Conservation (phyloP, 1,140 invertebrate genomes). For the Adelges cooleyi region DNA sequence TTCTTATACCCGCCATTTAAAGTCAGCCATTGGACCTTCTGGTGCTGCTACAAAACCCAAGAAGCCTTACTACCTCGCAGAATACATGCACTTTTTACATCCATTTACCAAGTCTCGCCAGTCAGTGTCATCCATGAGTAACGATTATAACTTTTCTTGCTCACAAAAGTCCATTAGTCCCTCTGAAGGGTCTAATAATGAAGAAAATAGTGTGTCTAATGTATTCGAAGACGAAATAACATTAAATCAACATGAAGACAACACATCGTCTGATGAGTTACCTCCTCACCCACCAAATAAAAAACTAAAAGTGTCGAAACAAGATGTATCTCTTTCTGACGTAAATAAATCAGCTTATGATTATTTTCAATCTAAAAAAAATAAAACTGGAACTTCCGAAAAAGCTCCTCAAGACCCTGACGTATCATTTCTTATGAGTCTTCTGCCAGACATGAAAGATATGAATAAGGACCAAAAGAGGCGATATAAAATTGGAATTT, state of each 20-base stretch:
- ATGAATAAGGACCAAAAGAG: conserved; percentile 15
- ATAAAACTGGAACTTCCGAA: background rate
- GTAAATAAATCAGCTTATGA: background rate
- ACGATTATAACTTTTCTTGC: background rate
- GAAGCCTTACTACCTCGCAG: conserved; percentile 12
- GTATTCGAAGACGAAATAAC: background rate
- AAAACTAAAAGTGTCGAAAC: background rate
- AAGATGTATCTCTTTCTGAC: background rate
- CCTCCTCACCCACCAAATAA: background rate
- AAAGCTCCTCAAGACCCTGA: conserved; percentile 17
- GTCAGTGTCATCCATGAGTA: background rate
- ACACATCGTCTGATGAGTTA: background rate
- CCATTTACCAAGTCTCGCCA: conserved; percentile 15
- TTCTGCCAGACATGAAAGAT: conserved; percentile 7
- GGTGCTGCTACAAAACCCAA: background rate
- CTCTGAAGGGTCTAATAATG: background rate
- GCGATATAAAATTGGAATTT: conserved; percentile 4
- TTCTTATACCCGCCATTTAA: conserved; percentile 2
- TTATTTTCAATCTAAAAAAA: background rate
- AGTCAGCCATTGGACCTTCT: background rate
- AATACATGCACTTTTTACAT: conserved; percentile 4
- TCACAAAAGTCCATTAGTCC: background rate
- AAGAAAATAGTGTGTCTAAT: background rate
- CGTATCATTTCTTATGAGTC: conserved; percentile 7
- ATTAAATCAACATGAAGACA: background rate